Percentiles rank a stretch among this genome's conserved stretches.
Evolutionary conservation across 2,888 invertebrate species (phyloP).

Genomic region (Dorcus hopei): DNA sequence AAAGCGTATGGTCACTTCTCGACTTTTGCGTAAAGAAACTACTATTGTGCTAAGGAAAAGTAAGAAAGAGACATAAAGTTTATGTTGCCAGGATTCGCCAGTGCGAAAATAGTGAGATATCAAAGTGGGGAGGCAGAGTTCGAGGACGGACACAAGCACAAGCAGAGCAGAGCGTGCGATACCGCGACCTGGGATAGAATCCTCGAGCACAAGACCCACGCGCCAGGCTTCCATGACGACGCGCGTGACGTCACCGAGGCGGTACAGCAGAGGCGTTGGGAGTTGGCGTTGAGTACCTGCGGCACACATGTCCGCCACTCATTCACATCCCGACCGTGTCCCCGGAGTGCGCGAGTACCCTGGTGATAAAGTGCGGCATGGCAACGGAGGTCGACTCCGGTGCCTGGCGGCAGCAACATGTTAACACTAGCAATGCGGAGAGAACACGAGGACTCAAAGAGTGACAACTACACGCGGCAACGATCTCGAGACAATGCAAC

Average conservation of each 20-base stretch:
- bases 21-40: slow-evolving; percentile 4
- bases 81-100: slow-evolving; percentile 24
- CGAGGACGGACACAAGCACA: slow-evolving; percentile 31
- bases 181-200: slow-evolving; percentile 32
- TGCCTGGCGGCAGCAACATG: slow-evolving; percentile 56
- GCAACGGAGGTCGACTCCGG: slow-evolving; percentile 50
- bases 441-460: slow-evolving; percentile 59
- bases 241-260: slow-evolving; percentile 40
- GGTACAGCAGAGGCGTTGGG: slow-evolving; percentile 40
- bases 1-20: slow-evolving; percentile 19
- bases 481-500: slow-evolving; percentile 30
- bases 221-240: slow-evolving; percentile 42
- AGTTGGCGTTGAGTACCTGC: slow-evolving; percentile 40
- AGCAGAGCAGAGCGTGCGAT: slow-evolving; percentile 31
- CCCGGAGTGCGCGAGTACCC: slow-evolving; percentile 27
- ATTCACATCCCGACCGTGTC: slow-evolving; percentile 34
- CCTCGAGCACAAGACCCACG: slow-evolving; percentile 33
- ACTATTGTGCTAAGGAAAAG: slow-evolving; percentile 14
- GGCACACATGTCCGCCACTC: slow-evolving; percentile 37
- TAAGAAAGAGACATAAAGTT: slow-evolving; percentile 19
- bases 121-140: slow-evolving; percentile 29
- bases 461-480: slow-evolving; percentile 36
- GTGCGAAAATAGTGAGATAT: slow-evolving; percentile 28
- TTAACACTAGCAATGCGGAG: slow-evolving; percentile 69
- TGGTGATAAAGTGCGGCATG: slow-evolving; percentile 50